Base-by-base conservation (phyloP, 2,797 vertebrate genomes). In the Phataginus tricuspis region DNA sequence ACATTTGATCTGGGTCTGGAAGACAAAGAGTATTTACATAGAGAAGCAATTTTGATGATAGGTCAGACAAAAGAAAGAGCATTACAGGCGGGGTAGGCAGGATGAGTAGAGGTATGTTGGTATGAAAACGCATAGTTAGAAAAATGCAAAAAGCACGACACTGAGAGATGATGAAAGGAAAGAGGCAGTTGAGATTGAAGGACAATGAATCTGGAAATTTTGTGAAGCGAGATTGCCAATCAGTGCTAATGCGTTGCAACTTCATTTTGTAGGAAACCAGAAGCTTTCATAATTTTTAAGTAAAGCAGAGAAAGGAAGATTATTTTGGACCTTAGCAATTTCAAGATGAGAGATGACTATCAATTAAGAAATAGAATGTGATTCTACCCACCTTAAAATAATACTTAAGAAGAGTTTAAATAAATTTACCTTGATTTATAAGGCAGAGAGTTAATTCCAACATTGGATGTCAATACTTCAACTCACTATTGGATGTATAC, bases 1-100 rank as follows among this genome's bases (percentile, higher is more conserved):
- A 83, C 4, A 31, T 10, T 97, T 96, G 68, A 96, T 96, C 0
- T 2, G 82, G 78, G 77, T 57, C 55, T 97, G 37, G 86, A 86
- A 94, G 83, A 93, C 45, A 63, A 42, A 80, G 23, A 90, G 0
- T 49, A 34, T 55, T 95, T 93, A 59, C 75, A 78, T 8, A 78
- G 69, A 80, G 83, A 84, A 75, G 31, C 16, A 29, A 19, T 64
- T 91, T 84, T 64, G 18, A 21, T 90, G 37, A 45, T 16, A 49
- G 0, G 31, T 8, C 82, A 14, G 57, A 69, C 34, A 39, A 45
- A 42, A 39, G 21, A 64, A 86, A 34, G 77, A 84, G 7, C 2
- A 45, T 97, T 95, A 72, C 10, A 89, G 78, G 14, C 34, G 42
- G 6, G 77, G 11, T 19, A 29, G 63, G 64, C 88, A 94, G 66